A percentile compares a stretch with the other conserved stretches of the same genome.
Conservation (phyloP, 2,797 vertebrate species). For the Eulemur rubriventer region DNA sequence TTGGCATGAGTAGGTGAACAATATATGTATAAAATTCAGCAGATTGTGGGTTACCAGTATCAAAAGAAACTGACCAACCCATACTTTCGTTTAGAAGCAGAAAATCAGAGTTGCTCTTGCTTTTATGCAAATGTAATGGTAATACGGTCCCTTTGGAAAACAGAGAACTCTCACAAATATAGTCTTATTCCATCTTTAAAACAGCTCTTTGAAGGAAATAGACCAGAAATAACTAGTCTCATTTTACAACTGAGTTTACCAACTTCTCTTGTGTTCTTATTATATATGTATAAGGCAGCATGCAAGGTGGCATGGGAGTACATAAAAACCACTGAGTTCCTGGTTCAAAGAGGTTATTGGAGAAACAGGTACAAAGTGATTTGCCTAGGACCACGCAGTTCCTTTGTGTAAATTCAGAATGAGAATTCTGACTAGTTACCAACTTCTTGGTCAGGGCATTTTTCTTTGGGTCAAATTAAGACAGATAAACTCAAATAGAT, state of each 20-base stretch:
- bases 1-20: not conserved
- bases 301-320: not conserved
- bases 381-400: not conserved
- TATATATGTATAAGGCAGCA: not conserved
- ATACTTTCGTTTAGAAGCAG: not conserved
- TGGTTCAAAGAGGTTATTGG: not conserved
- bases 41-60: not conserved
- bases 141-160: not conserved
- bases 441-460: not conserved
- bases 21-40: not conserved
- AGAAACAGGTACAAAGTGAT: not conserved
- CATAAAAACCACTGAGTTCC: not conserved
- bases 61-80: not conserved
- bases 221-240: conserved; percentile 23
- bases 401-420: not conserved
- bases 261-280: not conserved
- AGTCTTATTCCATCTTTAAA: not conserved
- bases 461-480: not conserved
- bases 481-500: not conserved
- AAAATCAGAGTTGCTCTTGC: not conserved
- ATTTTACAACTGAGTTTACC: conserved; percentile 31
- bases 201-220: conserved; percentile 46
- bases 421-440: not conserved
- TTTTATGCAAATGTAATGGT: not conserved
- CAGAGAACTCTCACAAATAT: not conserved